Conservation (phyloP, 2,888 invertebrate genomes). For the Sylvicola cinctus region DNA sequence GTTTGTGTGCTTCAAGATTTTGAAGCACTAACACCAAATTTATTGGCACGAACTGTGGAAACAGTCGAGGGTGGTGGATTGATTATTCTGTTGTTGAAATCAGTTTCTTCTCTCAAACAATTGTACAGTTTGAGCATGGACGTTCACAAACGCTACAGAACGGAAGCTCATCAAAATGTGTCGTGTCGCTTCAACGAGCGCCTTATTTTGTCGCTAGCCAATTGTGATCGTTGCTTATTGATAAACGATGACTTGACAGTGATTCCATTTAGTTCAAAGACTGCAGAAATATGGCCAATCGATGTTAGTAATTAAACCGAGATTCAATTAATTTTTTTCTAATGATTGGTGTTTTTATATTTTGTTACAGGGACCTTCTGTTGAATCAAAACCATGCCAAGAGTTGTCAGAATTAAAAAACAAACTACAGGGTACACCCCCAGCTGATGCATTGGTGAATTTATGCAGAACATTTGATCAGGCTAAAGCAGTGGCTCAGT, state of each 20-base stretch:
- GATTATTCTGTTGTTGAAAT: constrained; percentile 68
- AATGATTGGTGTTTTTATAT: not conserved
- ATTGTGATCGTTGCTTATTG: constrained; percentile 75
- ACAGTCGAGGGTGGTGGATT: constrained; percentile 97
- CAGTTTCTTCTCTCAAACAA: constrained; percentile 75
- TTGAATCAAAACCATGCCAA: constrained; percentile 21
- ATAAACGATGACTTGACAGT: constrained; percentile 85
- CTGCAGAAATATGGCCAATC: constrained; percentile 57
- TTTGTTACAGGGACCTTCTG: constrained; percentile 16
- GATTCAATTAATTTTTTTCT: constrained; percentile 17
- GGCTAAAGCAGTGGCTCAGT: constrained; percentile 76
- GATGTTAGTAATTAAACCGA: too few relatives aligned
- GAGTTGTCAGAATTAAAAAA: constrained; percentile 59
- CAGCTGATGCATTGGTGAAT: constrained; percentile 71
- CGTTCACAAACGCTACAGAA: constrained; percentile 80
- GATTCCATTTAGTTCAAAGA: constrained; percentile 78
- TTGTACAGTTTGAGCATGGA: constrained; percentile 96
- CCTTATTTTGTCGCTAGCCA: constrained; percentile 74
- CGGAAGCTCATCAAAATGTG: constrained; percentile 82
- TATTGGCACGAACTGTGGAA: constrained; percentile 89
- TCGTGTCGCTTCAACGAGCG: constrained; percentile 93
- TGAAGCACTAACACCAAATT: constrained; percentile 93
- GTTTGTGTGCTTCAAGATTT: constrained; percentile 94
- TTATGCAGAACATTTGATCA: constrained; percentile 87
- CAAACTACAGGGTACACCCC: constrained; percentile 74